Conservation (phyloP, 2,113 vertebrate species). For the Eublepharis macularius region DNA sequence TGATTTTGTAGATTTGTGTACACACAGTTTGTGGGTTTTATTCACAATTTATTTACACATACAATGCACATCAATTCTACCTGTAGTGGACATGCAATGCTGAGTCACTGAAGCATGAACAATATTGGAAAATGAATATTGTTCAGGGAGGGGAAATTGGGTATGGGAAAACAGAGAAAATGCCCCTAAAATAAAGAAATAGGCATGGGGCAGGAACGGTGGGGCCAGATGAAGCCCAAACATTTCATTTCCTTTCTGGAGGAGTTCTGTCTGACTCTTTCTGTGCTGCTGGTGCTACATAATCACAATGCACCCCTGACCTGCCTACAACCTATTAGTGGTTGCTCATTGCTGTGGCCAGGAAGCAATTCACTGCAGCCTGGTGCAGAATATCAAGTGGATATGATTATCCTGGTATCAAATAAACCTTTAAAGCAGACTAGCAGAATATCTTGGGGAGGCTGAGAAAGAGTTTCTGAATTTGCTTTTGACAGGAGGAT, state of each 20-base stretch:
- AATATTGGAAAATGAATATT: no score
- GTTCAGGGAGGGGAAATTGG: no score
- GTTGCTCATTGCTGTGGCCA: neutral
- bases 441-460: neutral
- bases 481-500: neutral
- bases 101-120: no score
- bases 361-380: rapidly evolving
- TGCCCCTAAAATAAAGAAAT: no score
- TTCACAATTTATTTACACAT: no score
- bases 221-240: neutral
- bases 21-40: no score
- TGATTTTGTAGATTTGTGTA: no score
- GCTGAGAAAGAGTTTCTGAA: neutral
- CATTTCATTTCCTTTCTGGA: neutral
- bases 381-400: neutral
- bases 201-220: neutral
- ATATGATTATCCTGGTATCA: neutral
- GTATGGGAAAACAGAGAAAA: no score
- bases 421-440: neutral
- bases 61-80: no score
- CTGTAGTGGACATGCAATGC: no score
- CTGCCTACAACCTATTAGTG: neutral
- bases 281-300: neutral
- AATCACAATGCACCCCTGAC: neutral
- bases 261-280: neutral